A percentile compares a stretch with the other conserved stretches of the same genome.
These are phyloP conservation scores for Drosophila paulistorum DNA, from an alignment of 1,140 invertebrate species.

Conservation along the genomic window DNA sequence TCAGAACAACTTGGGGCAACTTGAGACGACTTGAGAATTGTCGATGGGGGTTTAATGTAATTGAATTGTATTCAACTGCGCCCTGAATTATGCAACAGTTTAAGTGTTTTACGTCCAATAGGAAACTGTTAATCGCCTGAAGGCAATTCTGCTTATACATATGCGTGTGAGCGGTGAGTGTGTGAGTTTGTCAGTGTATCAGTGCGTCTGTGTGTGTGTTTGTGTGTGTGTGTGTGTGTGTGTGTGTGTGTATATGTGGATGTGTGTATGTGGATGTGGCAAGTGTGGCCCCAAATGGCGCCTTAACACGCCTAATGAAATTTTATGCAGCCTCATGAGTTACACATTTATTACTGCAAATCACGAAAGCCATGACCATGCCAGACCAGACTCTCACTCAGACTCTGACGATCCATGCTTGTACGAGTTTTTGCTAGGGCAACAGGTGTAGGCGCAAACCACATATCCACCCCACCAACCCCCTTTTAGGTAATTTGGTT, in stretches of 20 bases:
- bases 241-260: too few relatives aligned
- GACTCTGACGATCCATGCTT: slow-evolving; percentile 35
- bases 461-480: background rate
- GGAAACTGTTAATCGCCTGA: slow-evolving; percentile 40
- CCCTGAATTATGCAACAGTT: slow-evolving; percentile 69
- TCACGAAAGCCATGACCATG: slow-evolving; percentile 45
- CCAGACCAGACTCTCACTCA: background rate
- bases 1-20: background rate
- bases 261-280: background rate
- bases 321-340: slow-evolving; percentile 73
- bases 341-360: slow-evolving; percentile 68
- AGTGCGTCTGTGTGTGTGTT: background rate
- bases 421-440: slow-evolving; percentile 39
- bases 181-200: background rate
- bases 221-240: background rate
- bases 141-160: background rate
- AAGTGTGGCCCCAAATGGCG: slow-evolving; percentile 61
- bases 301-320: slow-evolving; percentile 74
- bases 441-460: slow-evolving; percentile 53
- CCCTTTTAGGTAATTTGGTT: slow-evolving; percentile 5
- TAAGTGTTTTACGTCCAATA: slow-evolving; percentile 47
- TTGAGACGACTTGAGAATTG: slow-evolving; percentile 1
- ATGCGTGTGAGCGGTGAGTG: too few relatives aligned
- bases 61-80: slow-evolving; percentile 58
- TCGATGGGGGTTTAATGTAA: slow-evolving; percentile 45